Percentiles rank a stretch among this genome's conserved stretches.
These are phyloP conservation scores for Drosophila truncata DNA, from an alignment of 1,140 invertebrate species.

Conservation along the genomic window DNA sequence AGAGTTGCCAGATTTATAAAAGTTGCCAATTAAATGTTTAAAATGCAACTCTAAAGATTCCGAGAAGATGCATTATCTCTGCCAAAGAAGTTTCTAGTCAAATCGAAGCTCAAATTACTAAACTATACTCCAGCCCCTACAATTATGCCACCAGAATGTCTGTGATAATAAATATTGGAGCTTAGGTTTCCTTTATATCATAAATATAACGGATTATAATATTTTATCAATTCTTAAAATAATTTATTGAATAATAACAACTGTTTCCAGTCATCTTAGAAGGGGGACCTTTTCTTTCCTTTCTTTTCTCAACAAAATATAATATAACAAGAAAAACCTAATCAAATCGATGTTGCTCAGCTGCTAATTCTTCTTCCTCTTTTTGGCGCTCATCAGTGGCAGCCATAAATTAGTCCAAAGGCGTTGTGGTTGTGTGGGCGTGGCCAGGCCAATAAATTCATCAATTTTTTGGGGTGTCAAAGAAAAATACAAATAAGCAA, in stretches of 20 bases:
- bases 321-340: not conserved
- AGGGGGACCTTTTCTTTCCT: not conserved
- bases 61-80: no score
- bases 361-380: not conserved
- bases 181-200: no score
- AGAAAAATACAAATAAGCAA: constrained; percentile 22
- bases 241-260: not conserved
- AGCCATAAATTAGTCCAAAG: constrained; percentile 47
- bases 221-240: not conserved
- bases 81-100: not conserved
- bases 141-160: not conserved
- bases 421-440: constrained; percentile 3
- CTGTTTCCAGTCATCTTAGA: constrained; percentile 11
- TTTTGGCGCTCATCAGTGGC: constrained; percentile 8
- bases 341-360: constrained; percentile 46
- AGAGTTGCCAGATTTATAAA: no score
- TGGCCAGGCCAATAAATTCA: constrained; percentile 58
- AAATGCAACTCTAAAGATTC: no score
- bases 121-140: not conserved
- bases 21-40: no score
- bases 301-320: rapidly evolving
- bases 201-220: not conserved
- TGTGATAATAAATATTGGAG: not conserved
- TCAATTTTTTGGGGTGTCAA: constrained; percentile 41
- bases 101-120: not conserved